Evolutionary conservation across 2,888 invertebrate genomes (phyloP), one percentile per base, ranked within the genome.

Genomic region (Smittia sp.): DNA sequence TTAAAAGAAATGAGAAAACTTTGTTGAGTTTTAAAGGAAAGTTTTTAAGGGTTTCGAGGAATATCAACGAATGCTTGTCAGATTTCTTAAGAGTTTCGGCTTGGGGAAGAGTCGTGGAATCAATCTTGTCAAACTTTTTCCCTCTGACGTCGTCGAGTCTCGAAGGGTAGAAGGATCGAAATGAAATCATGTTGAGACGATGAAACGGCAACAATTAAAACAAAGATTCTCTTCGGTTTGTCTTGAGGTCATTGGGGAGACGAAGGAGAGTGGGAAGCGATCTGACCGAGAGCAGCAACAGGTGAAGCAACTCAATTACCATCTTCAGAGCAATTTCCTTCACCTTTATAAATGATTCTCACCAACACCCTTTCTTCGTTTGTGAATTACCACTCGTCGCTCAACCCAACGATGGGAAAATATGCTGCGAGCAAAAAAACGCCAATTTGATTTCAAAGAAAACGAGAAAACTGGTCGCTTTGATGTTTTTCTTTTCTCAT

Each of bases 1-100:
- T 69, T 69, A 69, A 69, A 69, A 69, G 69, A 69, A 69, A 69
- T 69, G 69, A 69, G 69, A 69, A 69, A 69, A 69, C 52, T 69
- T 69, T 69, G 15, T 54, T 25, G 54, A 54, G 69, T 68, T 68
- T 22, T 20, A 58, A 58, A 4, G 9, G 22, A 58, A 58, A 22
- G 24, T 69, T 52, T 69, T 18, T 20, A 58, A 22, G 58, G 58
- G 18, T 58, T 58, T 58, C 32, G 32, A 39, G 38, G 38, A 39
- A 68, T 68, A 68, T 68, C 68, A 68, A 41, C 68, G 46, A 68
- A 68, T 46, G 15, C 15, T 68, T 68, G 68, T 24, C 41, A 68
- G 46, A 66, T 66, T 66, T 63, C 13, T 63, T 63, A 54, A 58
- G n/a, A 22, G 6, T 24, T 15, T 22, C n/a, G 27, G 38, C n/a